These are phyloP conservation scores for Coptodon bakossiorum DNA, from an alignment of 2,113 vertebrate species.

Conservation along the genomic window DNA sequence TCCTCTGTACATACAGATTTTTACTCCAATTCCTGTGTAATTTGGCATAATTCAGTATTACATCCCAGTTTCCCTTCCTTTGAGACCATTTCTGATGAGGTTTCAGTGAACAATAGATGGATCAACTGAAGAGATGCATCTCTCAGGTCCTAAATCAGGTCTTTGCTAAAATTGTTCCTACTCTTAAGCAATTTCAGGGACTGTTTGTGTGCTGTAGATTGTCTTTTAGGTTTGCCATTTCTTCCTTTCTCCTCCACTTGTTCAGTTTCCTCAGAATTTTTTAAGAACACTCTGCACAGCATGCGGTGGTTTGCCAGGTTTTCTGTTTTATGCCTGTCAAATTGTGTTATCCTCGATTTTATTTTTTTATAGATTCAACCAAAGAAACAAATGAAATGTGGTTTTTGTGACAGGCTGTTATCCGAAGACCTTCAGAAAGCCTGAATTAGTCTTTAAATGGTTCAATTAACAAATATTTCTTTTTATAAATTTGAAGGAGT, in stretches of 20 bases:
- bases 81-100: neutral
- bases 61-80: accelerated
- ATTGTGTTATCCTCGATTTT: neutral
- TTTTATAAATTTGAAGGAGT: neutral
- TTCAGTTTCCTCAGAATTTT: accelerated
- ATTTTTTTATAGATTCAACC: neutral
- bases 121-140: neutral
- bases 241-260: neutral
- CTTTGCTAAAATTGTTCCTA: neutral
- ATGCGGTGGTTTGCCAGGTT: neutral
- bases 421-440: neutral
- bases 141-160: neutral
- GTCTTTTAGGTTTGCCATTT: neutral
- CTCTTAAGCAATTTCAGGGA: neutral
- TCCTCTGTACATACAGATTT: accelerated
- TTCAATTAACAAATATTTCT: neutral
- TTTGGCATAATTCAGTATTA: neutral
- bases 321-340: neutral
- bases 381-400: neutral
- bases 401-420: neutral
- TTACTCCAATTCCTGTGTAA: neutral
- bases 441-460: neutral
- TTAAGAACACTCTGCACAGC: neutral
- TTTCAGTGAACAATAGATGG: neutral
- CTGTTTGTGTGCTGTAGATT: neutral